Conservation (phyloP, 1,140 invertebrate species). For the Aphis gossypii region DNA sequence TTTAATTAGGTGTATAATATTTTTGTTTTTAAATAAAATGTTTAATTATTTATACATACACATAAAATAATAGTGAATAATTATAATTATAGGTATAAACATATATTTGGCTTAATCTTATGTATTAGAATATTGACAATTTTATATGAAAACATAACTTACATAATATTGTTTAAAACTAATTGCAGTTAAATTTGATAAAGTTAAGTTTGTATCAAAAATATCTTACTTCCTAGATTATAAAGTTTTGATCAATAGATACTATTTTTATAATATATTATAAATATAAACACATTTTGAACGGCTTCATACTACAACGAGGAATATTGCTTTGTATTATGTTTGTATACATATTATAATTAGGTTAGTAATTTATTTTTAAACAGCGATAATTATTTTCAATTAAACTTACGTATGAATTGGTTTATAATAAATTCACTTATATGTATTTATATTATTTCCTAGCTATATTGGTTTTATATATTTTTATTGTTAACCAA, state of each 20-base stretch:
- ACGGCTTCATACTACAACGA: background rate
- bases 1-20: no score
- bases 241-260: background rate
- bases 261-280: background rate
- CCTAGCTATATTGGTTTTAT: no score
- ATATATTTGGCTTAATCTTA: background rate
- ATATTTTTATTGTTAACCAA: background rate
- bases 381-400: accelerated
- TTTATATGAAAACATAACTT: background rate
- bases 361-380: background rate
- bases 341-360: background rate
- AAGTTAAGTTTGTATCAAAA: background rate
- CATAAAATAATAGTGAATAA: background rate
- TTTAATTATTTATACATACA: background rate
- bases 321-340: background rate
- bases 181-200: background rate
- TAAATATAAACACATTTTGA: background rate
- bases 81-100: background rate
- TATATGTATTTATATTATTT: no score
- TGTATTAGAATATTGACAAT: background rate
- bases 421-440: no score
- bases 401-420: background rate
- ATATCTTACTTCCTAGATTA: background rate
- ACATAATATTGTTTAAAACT: background rate
- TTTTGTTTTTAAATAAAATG: background rate